These are phyloP conservation scores for Sminthurinus aureus DNA, from an alignment of 2,888 invertebrate genomes.

Conservation along the genomic window DNA sequence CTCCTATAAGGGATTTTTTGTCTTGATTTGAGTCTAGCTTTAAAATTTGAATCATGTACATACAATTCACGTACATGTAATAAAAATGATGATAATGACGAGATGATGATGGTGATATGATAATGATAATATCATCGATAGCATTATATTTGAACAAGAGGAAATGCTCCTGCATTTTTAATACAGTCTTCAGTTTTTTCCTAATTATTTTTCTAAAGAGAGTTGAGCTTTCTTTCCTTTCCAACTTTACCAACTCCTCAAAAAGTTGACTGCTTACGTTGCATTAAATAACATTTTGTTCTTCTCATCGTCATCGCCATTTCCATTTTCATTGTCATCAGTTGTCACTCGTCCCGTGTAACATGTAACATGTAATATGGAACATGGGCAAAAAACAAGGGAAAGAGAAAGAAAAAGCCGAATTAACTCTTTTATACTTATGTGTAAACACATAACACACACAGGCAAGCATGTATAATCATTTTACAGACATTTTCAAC, in stretches of 20 bases:
- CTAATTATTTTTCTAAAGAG: slow-evolving; percentile 23
- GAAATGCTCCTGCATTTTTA: slow-evolving; percentile 21
- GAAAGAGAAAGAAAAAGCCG: neutral
- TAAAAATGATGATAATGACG: neutral
- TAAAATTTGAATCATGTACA: neutral
- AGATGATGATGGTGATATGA: slow-evolving; percentile 10
- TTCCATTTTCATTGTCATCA: neutral
- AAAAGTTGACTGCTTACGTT: slow-evolving; percentile 2
- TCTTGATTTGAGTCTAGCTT: no score
- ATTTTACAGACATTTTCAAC: neutral
- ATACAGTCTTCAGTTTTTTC: slow-evolving; percentile 25
- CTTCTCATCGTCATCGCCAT: slow-evolving; percentile 1
- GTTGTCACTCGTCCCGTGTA: neutral
- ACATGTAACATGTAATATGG: no score
- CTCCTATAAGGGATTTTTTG: neutral
- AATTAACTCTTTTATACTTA: neutral
- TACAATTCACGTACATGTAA: slow-evolving; percentile 16
- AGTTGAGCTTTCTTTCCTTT: slow-evolving; percentile 10
- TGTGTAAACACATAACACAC: neutral
- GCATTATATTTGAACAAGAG: slow-evolving; percentile 10
- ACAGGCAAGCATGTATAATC: no score
- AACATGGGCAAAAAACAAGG: neutral
- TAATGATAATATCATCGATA: slow-evolving; percentile 26
- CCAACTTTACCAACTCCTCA: neutral
- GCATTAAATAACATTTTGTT: slow-evolving; percentile 11